Evolutionary conservation across 1,140 invertebrate genomes (phyloP).

Genomic region (Drosophila ananassae): DNA sequence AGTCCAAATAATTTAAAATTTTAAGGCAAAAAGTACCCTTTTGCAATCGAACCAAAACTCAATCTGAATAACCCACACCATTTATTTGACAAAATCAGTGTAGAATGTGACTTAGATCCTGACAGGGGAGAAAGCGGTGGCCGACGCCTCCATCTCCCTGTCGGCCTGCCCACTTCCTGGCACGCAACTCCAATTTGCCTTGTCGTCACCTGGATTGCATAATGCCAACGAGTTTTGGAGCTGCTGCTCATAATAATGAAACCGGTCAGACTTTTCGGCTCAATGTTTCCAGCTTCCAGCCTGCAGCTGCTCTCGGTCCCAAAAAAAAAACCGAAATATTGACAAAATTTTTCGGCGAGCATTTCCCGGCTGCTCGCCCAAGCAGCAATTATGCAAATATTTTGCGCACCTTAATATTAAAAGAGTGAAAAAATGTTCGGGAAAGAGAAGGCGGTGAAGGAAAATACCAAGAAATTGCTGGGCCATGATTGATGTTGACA

Average conservation of each 20-base stretch:
- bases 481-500: conserved; percentile 69
- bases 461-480: conserved; percentile 74
- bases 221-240: conserved; percentile 59
- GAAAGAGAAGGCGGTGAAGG: conserved; percentile 8
- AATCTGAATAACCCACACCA: neutral
- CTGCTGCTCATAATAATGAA: conserved; percentile 56
- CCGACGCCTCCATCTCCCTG: conserved; percentile 44
- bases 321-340: conserved; percentile 33
- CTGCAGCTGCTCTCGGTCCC: conserved; percentile 47
- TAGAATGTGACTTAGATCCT: conserved; percentile 18
- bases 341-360: conserved; percentile 47
- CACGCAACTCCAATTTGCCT: conserved; percentile 75
- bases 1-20: conserved; percentile 19
- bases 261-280: conserved; percentile 61
- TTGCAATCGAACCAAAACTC: neutral
- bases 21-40: neutral
- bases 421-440: conserved; percentile 13
- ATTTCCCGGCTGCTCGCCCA: conserved; percentile 59
- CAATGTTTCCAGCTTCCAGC: conserved; percentile 7
- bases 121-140: conserved; percentile 27
- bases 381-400: conserved; percentile 79
- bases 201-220: conserved; percentile 78
- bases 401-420: conserved; percentile 62
- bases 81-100: neutral
- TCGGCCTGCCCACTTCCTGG: conserved; percentile 68